phyloP scores from a whole-genome alignment of 1,140 invertebrate genomes.

The Drosophila quadrilineata region DNA sequence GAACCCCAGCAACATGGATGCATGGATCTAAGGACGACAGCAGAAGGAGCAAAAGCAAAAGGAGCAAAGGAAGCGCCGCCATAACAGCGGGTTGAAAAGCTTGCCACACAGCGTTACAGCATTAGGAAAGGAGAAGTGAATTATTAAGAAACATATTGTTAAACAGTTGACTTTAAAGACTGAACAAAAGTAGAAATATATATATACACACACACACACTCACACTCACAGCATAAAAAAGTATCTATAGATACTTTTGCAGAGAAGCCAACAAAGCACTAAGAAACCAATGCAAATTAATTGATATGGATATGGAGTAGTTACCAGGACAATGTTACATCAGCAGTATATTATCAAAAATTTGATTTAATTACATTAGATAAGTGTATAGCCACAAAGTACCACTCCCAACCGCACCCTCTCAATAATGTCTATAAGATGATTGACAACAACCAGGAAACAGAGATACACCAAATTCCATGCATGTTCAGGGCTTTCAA shows the following conservation, averaged over 20 bases:
- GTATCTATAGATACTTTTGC: no score
- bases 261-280: no score
- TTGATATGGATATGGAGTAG: no score
- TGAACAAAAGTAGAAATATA: slow-evolving; percentile 52
- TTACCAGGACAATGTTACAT: slow-evolving; percentile 26
- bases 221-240: no score
- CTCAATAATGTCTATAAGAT: slow-evolving; percentile 1
- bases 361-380: slow-evolving; percentile 17
- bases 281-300: no score
- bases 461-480: slow-evolving; percentile 26
- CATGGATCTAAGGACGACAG: slow-evolving; percentile 1
- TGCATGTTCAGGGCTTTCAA: slow-evolving; percentile 24
- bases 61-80: slow-evolving; percentile 42
- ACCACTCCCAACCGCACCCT: not conserved
- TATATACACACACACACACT: no score
- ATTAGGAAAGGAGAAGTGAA: slow-evolving; percentile 53
- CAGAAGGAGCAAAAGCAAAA: slow-evolving; percentile 3
- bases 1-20: slow-evolving; percentile 1
- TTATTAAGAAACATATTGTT: slow-evolving; percentile 47
- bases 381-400: slow-evolving; percentile 27
- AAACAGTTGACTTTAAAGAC: slow-evolving; percentile 71
- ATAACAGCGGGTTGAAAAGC: slow-evolving; percentile 63
- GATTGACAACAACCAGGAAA: slow-evolving; percentile 5
- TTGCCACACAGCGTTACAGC: slow-evolving; percentile 61
- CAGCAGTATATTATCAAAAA: not conserved